Evolutionary conservation across 1,140 invertebrate genomes (phyloP), one percentile per base, ranked within the genome.

Genomic region (Heliconius eleuchia): DNA sequence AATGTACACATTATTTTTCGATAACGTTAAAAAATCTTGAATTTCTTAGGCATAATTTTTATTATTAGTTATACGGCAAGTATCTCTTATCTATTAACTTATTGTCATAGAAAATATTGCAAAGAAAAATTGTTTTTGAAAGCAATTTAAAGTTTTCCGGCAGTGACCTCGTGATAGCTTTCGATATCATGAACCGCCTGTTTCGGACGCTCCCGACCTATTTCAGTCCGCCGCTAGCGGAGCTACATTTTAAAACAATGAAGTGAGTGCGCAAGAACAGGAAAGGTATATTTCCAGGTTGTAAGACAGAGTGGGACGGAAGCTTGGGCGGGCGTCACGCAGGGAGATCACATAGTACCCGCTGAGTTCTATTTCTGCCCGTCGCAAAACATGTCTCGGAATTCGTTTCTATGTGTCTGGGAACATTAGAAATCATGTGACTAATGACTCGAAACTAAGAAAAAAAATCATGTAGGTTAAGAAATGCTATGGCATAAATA

Each of bases 321-420:
- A 86, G 81, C 80, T 83, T 78, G 80, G 77, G 86, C 85, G 82
- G 86, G 87, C 91, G 91, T 91, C 91, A 91, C 91, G 86, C 87
- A 90, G 90, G 88, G 91, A 92, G 87, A 89, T 89, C 89, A 87
- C 85, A 87, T 91, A 93, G 89, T 90, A 88, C 88, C 91, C 90
- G 90, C 90, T 91, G 88, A 88, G 88, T 89, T 91, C 92, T 94
- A 94, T 94, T 94, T 94, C 86, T 89, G 91, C 87, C 77, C 91
- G 90, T 94, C 92, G 92, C 91, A 89, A 92, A 91, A 92, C 91
- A 91, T 94, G 91, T 94, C 92, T 94, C 92, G 92, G 92, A 92
- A 94, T 94, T 92, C 91, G 91, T 90, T 92, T 89, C 91, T 91
- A 90, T 91, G 88, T 92, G 91, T 94, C 92, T 94, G 90, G 89